Percentiles rank a stretch among this genome's conserved stretches.
phyloP scores from a whole-genome alignment of 2,797 vertebrate species.

The Crenichthys baileyi region DNA sequence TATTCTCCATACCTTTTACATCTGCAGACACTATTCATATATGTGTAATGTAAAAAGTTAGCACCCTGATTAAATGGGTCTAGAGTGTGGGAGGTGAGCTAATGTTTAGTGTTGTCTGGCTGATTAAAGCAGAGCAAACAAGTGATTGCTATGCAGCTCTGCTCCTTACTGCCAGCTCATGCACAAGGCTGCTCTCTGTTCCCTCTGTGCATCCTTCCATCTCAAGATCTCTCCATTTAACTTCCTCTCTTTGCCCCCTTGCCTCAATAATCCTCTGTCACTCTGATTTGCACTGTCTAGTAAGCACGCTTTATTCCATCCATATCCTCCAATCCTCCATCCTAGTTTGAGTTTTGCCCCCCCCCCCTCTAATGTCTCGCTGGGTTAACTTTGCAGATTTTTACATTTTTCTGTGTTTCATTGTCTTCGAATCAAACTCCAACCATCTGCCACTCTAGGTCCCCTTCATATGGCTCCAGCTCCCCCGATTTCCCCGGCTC shows the following conservation, averaged over 20 bases:
- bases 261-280: constrained; percentile 37
- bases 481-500: constrained; percentile 36
- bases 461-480: constrained; percentile 16
- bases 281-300: constrained; percentile 32
- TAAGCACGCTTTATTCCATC: constrained; percentile 24
- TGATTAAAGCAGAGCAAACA: constrained; percentile 72
- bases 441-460: constrained; percentile 18
- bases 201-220: constrained; percentile 42
- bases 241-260: constrained; percentile 44
- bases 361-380: not conserved
- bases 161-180: constrained; percentile 65
- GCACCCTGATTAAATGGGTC: constrained; percentile 56
- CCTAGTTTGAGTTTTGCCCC: constrained; percentile 7
- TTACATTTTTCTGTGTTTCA: not conserved
- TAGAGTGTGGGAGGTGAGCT: constrained; percentile 60
- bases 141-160: constrained; percentile 78
- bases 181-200: constrained; percentile 75
- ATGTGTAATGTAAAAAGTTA: constrained; percentile 43
- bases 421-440: constrained; percentile 29
- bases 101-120: constrained; percentile 68
- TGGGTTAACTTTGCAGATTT: constrained; percentile 14
- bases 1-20: not conserved
- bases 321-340: not conserved
- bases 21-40: constrained; percentile 31
- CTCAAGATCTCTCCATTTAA: constrained; percentile 43